Evolutionary conservation across 2,797 vertebrate species (phyloP).

Genomic region (Sebastes hopkinsi): DNA sequence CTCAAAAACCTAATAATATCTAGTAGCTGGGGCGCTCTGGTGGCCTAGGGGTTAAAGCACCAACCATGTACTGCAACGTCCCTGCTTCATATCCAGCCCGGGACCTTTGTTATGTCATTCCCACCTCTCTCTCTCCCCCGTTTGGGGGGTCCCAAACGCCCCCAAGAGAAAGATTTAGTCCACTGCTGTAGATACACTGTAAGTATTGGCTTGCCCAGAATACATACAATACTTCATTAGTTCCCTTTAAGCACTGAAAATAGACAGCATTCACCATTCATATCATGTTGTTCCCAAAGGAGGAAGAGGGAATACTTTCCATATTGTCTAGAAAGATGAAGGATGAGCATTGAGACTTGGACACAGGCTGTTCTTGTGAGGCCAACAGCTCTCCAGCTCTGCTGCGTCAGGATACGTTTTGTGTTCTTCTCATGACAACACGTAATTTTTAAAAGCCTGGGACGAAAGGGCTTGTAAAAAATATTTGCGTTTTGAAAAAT

Average conservation of each 20-base stretch:
- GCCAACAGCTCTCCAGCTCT: background rate
- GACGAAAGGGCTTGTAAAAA: conserved; percentile 23
- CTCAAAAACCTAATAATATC: background rate
- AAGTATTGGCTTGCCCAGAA: background rate
- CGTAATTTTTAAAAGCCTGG: conserved; percentile 7
- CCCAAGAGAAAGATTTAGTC: background rate
- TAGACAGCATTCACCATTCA: background rate
- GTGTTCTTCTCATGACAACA: conserved; percentile 19
- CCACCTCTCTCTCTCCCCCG: background rate
- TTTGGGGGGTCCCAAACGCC: background rate
- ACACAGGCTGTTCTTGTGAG: background rate
- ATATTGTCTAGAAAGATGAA: conserved; percentile 33
- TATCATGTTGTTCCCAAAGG: conserved; percentile 2
- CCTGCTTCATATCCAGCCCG: background rate
- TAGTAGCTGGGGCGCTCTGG: background rate
- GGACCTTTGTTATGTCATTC: background rate
- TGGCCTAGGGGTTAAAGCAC: background rate
- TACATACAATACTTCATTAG: background rate
- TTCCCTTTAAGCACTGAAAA: background rate
- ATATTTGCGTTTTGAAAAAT: conserved; percentile 4
- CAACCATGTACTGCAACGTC: background rate
- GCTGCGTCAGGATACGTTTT: background rate
- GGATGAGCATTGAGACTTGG: background rate
- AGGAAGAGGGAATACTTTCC: background rate
- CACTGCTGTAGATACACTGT: background rate